Evolutionary conservation across 2,797 vertebrate species (phyloP).

Genomic region (Graptemys geographica): DNA sequence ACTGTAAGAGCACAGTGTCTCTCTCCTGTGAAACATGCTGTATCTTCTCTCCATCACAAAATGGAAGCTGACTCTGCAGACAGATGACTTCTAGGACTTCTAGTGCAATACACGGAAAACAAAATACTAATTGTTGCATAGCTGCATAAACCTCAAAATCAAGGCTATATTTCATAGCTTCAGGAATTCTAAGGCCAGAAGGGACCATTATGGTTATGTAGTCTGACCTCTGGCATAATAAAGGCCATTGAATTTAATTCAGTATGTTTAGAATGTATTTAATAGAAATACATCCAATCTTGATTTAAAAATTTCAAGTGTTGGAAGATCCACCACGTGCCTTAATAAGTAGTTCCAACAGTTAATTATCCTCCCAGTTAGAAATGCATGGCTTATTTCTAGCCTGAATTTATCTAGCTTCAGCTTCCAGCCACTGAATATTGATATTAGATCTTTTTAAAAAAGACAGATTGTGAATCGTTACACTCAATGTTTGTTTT

Average conservation of each 20-base stretch:
- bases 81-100: background rate
- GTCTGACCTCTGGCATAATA: constrained; percentile 28
- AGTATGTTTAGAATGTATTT: background rate
- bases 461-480: constrained; percentile 13
- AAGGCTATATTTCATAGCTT: background rate
- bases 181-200: constrained; percentile 12
- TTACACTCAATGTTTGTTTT: constrained; percentile 36
- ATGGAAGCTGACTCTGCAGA: background rate
- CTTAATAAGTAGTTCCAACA: background rate
- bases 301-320: background rate
- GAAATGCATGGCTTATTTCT: background rate
- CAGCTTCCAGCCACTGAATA: background rate
- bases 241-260: constrained; percentile 11
- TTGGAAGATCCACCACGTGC: background rate
- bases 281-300: background rate
- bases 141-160: background rate
- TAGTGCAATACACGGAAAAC: background rate
- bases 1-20: background rate
- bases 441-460: background rate
- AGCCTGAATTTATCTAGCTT: rapidly evolving
- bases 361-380: background rate
- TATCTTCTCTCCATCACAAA: background rate
- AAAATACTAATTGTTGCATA: background rate
- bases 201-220: constrained; percentile 32
- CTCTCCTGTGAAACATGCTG: background rate